Evolutionary conservation across 2,888 invertebrate species (phyloP).

Genomic region (Nomada ruficornis): DNA sequence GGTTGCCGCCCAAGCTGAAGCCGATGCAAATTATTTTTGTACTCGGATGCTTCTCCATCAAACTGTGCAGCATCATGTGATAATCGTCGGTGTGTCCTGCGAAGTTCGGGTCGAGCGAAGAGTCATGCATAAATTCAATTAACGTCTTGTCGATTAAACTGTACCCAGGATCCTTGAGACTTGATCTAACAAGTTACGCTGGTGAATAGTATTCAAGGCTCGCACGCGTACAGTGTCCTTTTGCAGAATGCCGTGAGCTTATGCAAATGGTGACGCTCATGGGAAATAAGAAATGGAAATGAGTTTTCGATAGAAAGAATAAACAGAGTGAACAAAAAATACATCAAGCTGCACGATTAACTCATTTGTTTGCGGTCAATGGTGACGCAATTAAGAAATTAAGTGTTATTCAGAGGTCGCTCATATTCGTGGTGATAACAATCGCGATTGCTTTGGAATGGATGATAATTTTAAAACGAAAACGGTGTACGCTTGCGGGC

Average conservation of each 20-base stretch:
- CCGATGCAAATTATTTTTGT: conserved; percentile 94
- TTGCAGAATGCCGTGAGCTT: background rate
- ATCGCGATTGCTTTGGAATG: background rate
- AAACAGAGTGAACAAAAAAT: too few species aligned
- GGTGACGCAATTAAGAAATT: background rate
- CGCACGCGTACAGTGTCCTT: background rate
- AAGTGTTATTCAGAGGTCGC: background rate
- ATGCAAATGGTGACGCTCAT: too few species aligned
- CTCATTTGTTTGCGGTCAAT: background rate
- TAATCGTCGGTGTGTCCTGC: conserved; percentile 96
- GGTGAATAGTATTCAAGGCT: conserved; percentile 5
- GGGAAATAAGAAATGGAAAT: too few species aligned
- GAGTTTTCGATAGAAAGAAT: too few species aligned
- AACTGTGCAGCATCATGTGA: conserved; percentile 91
- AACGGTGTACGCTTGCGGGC: background rate
- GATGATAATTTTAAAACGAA: too few species aligned
- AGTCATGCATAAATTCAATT: conserved; percentile 37
- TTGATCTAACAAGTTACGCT: background rate
- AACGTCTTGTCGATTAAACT: background rate
- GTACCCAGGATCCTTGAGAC: background rate
- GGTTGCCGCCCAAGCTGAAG: conserved; percentile 97
- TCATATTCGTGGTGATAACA: background rate
- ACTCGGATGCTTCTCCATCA: conserved; percentile 90
- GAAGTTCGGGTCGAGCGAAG: conserved; percentile 4
- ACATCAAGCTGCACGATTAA: too few species aligned